Percentiles rank a stretch among this genome's conserved stretches.
Conservation (phyloP, 2,888 invertebrate species). For the Electrophaes corylata region DNA sequence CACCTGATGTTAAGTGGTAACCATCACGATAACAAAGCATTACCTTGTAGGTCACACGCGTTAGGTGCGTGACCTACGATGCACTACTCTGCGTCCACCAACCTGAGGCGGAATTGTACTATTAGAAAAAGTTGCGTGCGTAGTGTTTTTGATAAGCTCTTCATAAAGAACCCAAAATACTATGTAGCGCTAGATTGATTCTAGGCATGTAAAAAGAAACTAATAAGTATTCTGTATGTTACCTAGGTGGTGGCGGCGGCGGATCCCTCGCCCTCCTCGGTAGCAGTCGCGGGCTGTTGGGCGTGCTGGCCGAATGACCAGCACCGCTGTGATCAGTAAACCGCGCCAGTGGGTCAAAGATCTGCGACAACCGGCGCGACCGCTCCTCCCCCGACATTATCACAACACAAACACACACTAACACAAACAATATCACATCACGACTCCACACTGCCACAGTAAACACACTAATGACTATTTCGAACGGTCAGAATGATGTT, state of each 20-base stretch:
- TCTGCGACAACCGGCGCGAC: conserved; percentile 91
- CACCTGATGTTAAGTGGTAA: too few relatives aligned
- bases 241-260: conserved; percentile 80
- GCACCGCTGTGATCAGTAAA: conserved; percentile 87
- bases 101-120: too few relatives aligned
- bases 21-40: too few relatives aligned
- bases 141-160: too few relatives aligned
- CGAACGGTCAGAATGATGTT: conserved; percentile 68
- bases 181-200: too few relatives aligned
- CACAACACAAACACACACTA: conserved; percentile 63
- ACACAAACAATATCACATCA: conserved; percentile 71
- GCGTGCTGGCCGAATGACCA: conserved; percentile 85
- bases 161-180: too few relatives aligned
- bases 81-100: too few relatives aligned
- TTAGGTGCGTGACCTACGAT: too few relatives aligned
- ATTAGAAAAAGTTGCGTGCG: too few relatives aligned
- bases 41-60: too few relatives aligned
- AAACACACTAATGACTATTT: conserved; percentile 71
- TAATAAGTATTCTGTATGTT: conserved; percentile 36
- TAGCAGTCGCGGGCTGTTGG: conserved; percentile 89
- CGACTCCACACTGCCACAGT: conserved; percentile 68
- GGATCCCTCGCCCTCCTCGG: conserved; percentile 82
- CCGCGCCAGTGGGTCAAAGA: conserved; percentile 91
- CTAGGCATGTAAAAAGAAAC: not conserved
- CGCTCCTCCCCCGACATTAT: conserved; percentile 86